Conservation (phyloP, 2,888 invertebrate species). For the Trypoxylon attenuatum region DNA sequence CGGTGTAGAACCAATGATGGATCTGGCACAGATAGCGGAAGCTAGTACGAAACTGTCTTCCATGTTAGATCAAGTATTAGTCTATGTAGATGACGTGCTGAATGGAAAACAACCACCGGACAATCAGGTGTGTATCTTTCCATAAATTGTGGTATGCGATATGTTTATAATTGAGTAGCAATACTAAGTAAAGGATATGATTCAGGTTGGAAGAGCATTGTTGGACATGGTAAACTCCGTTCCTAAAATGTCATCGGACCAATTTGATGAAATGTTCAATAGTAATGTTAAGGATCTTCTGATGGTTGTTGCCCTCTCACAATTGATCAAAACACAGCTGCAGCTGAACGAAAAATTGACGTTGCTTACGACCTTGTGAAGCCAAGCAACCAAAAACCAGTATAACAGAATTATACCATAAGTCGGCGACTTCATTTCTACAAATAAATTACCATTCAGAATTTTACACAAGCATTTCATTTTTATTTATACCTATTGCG, state of each 20-base stretch:
- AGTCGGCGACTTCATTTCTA: constrained; percentile 11
- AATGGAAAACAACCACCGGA: constrained; percentile 83
- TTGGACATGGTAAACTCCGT: constrained; percentile 94
- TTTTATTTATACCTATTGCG: neutral
- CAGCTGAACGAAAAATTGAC: constrained; percentile 97
- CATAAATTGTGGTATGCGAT: neutral
- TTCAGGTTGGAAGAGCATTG: constrained; percentile 86
- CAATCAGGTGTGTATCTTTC: constrained; percentile 79
- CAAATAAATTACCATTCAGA: constrained; percentile 14
- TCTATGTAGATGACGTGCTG: constrained; percentile 95
- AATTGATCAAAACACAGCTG: constrained; percentile 96
- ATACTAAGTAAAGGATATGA: neutral
- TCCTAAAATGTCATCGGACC: constrained; percentile 91
- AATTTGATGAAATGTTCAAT: constrained; percentile 96
- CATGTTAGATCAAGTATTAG: constrained; percentile 85
- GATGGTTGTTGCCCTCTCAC: constrained; percentile 97
- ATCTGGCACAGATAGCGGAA: constrained; percentile 89
- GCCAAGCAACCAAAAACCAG: neutral
- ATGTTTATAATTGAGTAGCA: neutral
- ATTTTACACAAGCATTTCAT: constrained; percentile 4
- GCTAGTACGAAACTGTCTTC: constrained; percentile 87
- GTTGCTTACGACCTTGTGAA: constrained; percentile 83
- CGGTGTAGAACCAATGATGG: constrained; percentile 83
- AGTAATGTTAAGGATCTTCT: constrained; percentile 97
- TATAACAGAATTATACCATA: constrained; percentile 1